phyloP scores from a whole-genome alignment of 1,140 invertebrate genomes.

The Euura lappo region DNA sequence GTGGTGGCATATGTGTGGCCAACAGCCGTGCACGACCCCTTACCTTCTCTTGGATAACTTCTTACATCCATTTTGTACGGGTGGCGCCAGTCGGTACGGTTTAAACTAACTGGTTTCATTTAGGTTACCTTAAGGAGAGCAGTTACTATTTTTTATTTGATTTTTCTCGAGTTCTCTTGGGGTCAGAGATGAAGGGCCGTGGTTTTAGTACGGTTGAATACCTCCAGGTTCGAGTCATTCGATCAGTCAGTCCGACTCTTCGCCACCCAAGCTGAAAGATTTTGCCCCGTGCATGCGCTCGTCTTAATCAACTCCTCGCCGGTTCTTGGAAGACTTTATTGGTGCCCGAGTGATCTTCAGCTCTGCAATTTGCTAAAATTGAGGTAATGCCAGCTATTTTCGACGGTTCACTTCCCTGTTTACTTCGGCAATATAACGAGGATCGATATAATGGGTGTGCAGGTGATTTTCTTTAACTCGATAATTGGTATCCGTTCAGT shows the following conservation, averaged over 20 bases:
- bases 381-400: neutral
- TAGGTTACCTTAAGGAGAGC: neutral
- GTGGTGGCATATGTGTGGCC: slow-evolving; percentile 4
- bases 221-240: neutral
- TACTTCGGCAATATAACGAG: neutral
- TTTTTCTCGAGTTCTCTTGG: neutral
- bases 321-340: slow-evolving; percentile 2
- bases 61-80: slow-evolving; percentile 4
- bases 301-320: neutral
- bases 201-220: neutral
- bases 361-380: neutral
- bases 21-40: neutral
- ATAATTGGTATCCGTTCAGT: too few species aligned
- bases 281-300: neutral
- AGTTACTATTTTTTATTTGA: neutral
- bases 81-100: neutral
- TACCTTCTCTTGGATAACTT: neutral
- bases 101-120: neutral
- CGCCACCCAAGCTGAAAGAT: neutral
- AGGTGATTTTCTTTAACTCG: too few species aligned
- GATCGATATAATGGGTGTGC: too few species aligned
- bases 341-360: neutral
- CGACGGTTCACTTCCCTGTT: neutral
- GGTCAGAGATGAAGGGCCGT: neutral
- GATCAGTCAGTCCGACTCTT: neutral